These are phyloP conservation scores for Octodon degus DNA, from an alignment of 2,113 vertebrate species.

Conservation along the genomic window DNA sequence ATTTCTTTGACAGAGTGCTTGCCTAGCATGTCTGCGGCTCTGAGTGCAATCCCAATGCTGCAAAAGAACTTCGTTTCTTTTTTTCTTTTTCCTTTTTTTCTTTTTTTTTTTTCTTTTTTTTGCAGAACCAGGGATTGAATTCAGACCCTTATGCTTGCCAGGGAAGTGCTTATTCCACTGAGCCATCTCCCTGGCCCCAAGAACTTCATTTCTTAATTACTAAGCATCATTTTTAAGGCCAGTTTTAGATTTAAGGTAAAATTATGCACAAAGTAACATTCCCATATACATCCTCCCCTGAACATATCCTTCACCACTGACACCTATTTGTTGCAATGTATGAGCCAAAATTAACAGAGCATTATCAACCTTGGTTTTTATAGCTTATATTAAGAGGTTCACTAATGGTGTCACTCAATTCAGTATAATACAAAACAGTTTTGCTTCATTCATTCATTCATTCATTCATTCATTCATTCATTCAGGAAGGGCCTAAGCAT, in stretches of 20 bases:
- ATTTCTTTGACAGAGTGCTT: neutral
- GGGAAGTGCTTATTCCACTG: no score
- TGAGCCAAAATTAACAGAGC: neutral
- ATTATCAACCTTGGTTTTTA: neutral
- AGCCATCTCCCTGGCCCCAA: no score
- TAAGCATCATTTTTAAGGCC: neutral
- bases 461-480: neutral
- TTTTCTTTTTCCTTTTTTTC: no score
- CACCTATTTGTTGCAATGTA: neutral
- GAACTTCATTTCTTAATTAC: neutral
- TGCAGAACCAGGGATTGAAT: no score
- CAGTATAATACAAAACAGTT: neutral
- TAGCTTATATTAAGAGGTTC: neutral
- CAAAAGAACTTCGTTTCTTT: neutral
- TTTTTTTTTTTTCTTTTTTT: no score
- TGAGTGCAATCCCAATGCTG: neutral
- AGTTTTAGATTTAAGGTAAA: slow-evolving; percentile 7
- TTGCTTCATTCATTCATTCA: neutral
- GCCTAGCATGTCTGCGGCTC: neutral
- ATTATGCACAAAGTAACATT: neutral
- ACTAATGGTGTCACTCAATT: neutral
- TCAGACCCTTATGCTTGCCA: no score
- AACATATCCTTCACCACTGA: neutral
- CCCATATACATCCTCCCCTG: neutral
- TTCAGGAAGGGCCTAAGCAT: neutral